Evolutionary conservation across 2,888 invertebrate species (phyloP), one percentile per base, ranked within the genome.

Genomic region (Acleris emargana): DNA sequence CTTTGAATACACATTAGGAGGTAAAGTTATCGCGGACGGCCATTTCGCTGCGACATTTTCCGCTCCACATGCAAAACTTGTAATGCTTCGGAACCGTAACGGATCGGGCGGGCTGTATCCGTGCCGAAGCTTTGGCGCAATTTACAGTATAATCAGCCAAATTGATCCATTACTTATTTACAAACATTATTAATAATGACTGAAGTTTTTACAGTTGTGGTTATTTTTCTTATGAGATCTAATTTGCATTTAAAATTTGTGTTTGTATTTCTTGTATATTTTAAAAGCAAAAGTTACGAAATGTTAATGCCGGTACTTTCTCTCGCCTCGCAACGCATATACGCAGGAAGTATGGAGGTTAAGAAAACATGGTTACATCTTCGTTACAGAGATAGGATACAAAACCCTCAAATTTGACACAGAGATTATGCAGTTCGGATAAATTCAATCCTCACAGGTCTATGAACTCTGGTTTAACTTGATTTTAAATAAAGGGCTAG

Each of bases 291-390:
- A 72, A 70, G 78, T 91, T 89, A 89, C 86, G 87, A 89, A 87
- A 90, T 86, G 76, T 76, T 73, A 75, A 76, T 80, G 76, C 73
- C 73, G 67, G 75, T 85, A 87, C 88, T 89, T 89, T 89, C 88
- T 87, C 87, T 88, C 80, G 79, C 81, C 84, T 85, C 82, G 83
- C 81, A 83, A 83, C 82, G 83, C 82, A 86, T 88, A 83, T 75
- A 76, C 79, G 79, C 78, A 78, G 77, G 81, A 77, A 81, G 81
- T 83, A 89, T 87, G 86, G 88, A 90, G 91, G 89, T 91, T 90
- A 91, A 84, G 81, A 90, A 83, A 91, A 91, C 89, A 91, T 81
- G 81, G 81, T 86, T 80, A 83, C 82, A 75, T 82, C 81, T 84
- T 77, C 78, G 78, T 76, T 32, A 72, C 75, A 77, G 72, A 78